Percentiles rank a stretch among this genome's conserved stretches.
phyloP scores from a whole-genome alignment of 2,797 vertebrate species.

The Leuciscus waleckii region DNA sequence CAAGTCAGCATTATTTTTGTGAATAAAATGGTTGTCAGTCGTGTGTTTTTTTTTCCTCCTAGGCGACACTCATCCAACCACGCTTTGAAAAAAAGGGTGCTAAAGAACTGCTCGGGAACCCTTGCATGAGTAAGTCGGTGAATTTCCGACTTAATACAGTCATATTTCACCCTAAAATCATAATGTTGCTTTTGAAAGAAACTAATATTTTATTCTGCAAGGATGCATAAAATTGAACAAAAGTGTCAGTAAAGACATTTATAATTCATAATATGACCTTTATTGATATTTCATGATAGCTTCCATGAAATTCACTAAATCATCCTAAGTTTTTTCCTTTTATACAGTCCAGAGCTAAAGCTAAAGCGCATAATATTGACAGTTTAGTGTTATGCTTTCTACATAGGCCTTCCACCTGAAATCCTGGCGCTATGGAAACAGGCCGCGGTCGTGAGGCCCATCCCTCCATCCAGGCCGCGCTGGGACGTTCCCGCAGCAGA shows the following conservation, averaged over 20 bases:
- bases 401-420: slow-evolving; percentile 66
- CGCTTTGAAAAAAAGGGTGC: slow-evolving; percentile 52
- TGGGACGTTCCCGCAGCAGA: slow-evolving; percentile 57
- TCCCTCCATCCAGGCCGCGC: slow-evolving; percentile 57
- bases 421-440: slow-evolving; percentile 71
- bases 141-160: not conserved
- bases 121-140: slow-evolving; percentile 73
- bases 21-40: not conserved
- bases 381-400: not conserved
- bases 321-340: not conserved
- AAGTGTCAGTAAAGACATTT: not conserved
- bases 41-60: not conserved
- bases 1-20: not conserved
- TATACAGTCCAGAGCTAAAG: not conserved
- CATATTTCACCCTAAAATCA: not conserved
- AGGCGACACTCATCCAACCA: slow-evolving; percentile 36
- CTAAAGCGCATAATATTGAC: not conserved
- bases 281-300: not conserved
- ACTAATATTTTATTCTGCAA: not conserved
- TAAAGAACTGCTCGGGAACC: slow-evolving; percentile 65
- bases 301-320: slow-evolving; percentile 5
- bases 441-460: slow-evolving; percentile 61
- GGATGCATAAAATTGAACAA: not conserved
- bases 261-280: not conserved
- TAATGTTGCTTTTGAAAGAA: not conserved